A percentile compares a stretch with the other conserved stretches of the same genome.
These are phyloP conservation scores for Gadus chalcogrammus DNA, from an alignment of 2,113 vertebrate species.

Conservation along the genomic window DNA sequence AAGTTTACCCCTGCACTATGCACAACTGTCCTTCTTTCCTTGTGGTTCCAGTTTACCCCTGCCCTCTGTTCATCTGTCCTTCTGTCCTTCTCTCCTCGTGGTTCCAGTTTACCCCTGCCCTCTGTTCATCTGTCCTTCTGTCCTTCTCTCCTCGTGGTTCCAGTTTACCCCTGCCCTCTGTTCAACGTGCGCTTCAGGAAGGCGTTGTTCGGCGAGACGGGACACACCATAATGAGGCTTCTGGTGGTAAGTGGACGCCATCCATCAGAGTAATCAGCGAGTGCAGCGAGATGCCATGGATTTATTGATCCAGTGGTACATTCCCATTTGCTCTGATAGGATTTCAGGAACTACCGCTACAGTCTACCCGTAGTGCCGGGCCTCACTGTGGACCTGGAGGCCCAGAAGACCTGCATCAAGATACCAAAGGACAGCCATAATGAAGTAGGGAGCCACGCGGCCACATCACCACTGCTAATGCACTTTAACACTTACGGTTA, in stretches of 20 bases:
- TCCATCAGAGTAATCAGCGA: no score
- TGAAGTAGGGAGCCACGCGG: conserved; percentile 73
- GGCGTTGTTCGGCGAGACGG: conserved; percentile 86
- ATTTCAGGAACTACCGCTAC: conserved; percentile 98
- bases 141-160: conserved; percentile 27
- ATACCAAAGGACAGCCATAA: conserved; percentile 93
- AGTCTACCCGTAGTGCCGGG: conserved; percentile 90
- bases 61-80: no score
- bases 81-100: no score
- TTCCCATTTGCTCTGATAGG: conserved; percentile 65
- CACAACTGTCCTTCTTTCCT: no score
- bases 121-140: background rate
- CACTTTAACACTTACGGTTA: no score
- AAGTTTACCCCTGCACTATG: no score
- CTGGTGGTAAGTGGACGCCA: conserved; percentile 80
- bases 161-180: conserved; percentile 85
- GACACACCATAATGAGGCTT: conserved; percentile 91
- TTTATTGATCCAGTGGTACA: background rate
- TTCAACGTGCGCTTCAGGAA: conserved; percentile 85
- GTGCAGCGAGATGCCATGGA: background rate
- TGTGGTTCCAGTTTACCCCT: no score
- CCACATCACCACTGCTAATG: background rate
- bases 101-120: no score
- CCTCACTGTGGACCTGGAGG: conserved; percentile 95
- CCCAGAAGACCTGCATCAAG: conserved; percentile 94